Conservation (phyloP, 2,113 vertebrate species). For the Gymnarchus niloticus region DNA sequence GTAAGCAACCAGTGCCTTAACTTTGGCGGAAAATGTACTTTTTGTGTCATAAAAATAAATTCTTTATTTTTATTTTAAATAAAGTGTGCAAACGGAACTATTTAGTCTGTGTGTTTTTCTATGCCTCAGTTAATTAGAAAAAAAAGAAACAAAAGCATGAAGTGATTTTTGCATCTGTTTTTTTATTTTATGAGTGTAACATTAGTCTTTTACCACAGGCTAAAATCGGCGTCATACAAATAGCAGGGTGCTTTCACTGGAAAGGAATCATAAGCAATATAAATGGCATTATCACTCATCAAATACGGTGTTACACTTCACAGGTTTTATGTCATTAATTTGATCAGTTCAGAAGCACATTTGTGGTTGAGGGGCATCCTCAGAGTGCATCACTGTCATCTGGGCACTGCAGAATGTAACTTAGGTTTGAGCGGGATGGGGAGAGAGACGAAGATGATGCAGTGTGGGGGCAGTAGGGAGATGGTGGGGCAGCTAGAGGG, state of each 20-base stretch:
- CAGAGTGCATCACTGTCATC: slow-evolving; percentile 57
- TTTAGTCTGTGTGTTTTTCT: neutral
- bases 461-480: slow-evolving; percentile 44
- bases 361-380: slow-evolving; percentile 17
- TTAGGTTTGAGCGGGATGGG: slow-evolving; percentile 32
- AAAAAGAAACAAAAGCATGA: neutral
- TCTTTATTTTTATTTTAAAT: slow-evolving; percentile 10
- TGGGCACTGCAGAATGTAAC: neutral
- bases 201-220: neutral
- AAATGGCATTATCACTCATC: neutral
- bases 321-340: neutral
- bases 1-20: neutral
- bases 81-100: neutral
- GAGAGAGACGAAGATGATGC: slow-evolving; percentile 34
- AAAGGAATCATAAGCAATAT: neutral
- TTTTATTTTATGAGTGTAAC: neutral
- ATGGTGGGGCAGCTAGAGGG: slow-evolving; percentile 29
- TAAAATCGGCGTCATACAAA: neutral
- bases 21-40: neutral
- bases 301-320: neutral
- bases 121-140: neutral
- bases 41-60: slow-evolving; percentile 6
- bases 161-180: neutral
- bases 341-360: neutral
- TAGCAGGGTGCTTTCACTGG: neutral